phyloP scores from a whole-genome alignment of 2,888 invertebrate species.

The Trissoscelio sp. region DNA sequence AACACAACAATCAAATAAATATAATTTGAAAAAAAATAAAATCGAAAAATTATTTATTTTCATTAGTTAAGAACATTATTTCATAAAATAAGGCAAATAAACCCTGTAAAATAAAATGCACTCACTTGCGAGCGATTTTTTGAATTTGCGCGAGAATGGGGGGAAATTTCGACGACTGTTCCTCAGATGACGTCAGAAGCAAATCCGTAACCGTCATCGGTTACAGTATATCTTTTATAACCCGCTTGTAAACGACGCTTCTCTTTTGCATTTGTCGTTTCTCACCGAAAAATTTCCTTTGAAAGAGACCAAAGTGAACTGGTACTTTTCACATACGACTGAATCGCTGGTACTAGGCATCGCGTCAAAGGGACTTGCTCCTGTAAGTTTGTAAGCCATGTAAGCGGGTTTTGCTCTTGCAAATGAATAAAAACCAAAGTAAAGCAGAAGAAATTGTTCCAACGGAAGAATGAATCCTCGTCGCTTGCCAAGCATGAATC shows the following conservation, averaged over 20 bases:
- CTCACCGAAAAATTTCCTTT: constrained; percentile 65
- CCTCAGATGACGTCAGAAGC: too few species aligned
- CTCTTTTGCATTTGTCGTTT: constrained; percentile 56
- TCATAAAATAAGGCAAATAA: too few species aligned
- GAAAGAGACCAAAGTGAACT: constrained; percentile 49
- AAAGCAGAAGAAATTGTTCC: constrained; percentile 66
- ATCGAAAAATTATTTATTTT: too few species aligned
- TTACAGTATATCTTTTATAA: constrained; percentile 63
- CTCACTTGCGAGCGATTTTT: too few species aligned
- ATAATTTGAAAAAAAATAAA: too few species aligned
- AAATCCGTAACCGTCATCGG: too few species aligned
- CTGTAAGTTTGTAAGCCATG: constrained; percentile 59
- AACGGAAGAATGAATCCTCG: constrained; percentile 64
- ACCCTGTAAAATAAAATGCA: too few species aligned
- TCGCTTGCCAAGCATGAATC: constrained; percentile 27
- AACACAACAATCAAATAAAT: too few species aligned
- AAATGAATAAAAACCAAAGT: constrained; percentile 62
- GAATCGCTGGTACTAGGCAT: constrained; percentile 44
- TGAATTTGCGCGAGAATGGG: too few species aligned
- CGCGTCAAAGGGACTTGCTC: constrained; percentile 59
- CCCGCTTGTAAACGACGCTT: constrained; percentile 46
- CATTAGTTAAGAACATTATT: too few species aligned
- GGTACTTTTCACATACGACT: constrained; percentile 64
- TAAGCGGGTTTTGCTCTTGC: constrained; percentile 62
- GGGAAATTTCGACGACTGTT: too few species aligned